Conservation (phyloP, 2,113 vertebrate species). For the Kobus ellipsiprymnus region DNA sequence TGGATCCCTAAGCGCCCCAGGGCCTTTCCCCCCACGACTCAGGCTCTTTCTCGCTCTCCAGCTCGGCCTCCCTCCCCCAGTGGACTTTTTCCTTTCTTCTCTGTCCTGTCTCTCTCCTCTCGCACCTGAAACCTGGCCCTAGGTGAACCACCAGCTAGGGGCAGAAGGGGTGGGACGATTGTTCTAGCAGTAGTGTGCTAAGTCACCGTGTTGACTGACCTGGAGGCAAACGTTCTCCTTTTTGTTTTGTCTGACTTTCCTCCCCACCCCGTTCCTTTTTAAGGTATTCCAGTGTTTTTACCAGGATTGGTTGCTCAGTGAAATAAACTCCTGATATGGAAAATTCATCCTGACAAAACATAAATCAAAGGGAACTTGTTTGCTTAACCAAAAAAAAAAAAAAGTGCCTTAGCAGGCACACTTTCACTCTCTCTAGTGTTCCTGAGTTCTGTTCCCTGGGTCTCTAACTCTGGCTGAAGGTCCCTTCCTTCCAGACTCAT, state of each 20-base stretch:
- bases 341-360: slow-evolving; percentile 1
- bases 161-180: background rate
- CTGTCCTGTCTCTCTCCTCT: background rate
- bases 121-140: background rate
- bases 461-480: accelerated
- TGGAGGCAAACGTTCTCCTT: background rate
- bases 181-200: background rate
- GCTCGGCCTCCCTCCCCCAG: background rate
- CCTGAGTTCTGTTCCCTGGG: background rate
- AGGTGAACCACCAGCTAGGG: background rate
- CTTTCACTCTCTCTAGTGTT: accelerated
- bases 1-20: background rate
- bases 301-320: background rate
- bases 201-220: background rate
- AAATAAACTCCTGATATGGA: background rate
- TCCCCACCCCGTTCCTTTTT: background rate
- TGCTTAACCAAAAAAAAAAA: background rate
- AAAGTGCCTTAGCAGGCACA: background rate
- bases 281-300: background rate
- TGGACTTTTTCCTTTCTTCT: background rate
- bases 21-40: background rate
- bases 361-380: background rate
- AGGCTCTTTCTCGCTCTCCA: too few species aligned
- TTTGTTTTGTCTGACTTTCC: background rate
- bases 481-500: background rate